Base-by-base conservation (phyloP, 2,113 vertebrate genomes). In the Catharus minimus region DNA sequence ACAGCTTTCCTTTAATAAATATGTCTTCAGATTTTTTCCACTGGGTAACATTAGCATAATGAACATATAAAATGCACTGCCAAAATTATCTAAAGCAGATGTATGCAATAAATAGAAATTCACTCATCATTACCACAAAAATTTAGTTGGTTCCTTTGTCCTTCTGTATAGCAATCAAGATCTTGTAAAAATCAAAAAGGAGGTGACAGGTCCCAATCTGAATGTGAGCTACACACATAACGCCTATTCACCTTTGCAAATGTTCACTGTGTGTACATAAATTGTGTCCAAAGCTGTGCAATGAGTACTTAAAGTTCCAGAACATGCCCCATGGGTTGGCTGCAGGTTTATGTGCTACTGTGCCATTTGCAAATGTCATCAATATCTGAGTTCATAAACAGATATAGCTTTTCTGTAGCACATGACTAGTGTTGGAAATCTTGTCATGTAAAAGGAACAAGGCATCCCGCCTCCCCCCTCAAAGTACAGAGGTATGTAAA, bases 381-480 rank as follows among this genome's bases (percentile, higher is more conserved):
- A 52, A 18, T 56, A 67, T 55, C 5, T 57, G 33, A 72, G 5
- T 28, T 14, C 50, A 68, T 49, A 73, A 80, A 16, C 4, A 68
- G 7, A 0, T 33, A 9, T 12, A 32, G 74, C 39, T 82, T 67
- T 78, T 60, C 33, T 67, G 21, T 4, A 75, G 41, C 17, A 62
- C 5, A 22, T 1, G 2, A 28, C 14, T 15, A 24, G 16, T n/a
- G 17, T 20, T 73, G 33, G 26, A 89, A 87, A 84, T 50, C 33
- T 47, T 23, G 15, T 44, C 26, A 32, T 19, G 24, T 49, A n/a
- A 77, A 83, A 64, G 16, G 6, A 83, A 4, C 23, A 60, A 68
- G 24, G 16, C 9, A 74, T n/a, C 4, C 3, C 2, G 5, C 0
- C 14, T 24, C 2, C 1, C 7, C 11, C 12, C 39, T 33, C 4